phyloP scores from a whole-genome alignment of 2,888 invertebrate species.

The Polylopha cassiicola region DNA sequence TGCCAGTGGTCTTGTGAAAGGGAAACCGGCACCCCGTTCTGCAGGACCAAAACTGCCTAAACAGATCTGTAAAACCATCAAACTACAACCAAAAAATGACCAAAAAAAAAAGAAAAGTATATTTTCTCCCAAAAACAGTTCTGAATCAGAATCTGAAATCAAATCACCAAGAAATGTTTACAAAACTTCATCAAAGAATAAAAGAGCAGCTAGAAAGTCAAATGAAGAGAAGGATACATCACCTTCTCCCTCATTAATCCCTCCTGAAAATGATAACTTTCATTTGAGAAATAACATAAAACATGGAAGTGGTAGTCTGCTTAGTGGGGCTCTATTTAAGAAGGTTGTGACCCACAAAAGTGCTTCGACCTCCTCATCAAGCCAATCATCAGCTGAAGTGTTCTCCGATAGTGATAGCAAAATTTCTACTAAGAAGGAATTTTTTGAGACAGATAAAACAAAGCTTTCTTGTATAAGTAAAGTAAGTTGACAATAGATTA shows the following conservation, averaged over 20 bases:
- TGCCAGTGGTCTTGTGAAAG: constrained; percentile 79
- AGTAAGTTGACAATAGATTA: too few species aligned
- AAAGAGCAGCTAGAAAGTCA: constrained; percentile 55
- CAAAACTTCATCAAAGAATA: constrained; percentile 50
- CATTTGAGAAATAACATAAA: constrained; percentile 53
- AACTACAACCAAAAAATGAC: constrained; percentile 22
- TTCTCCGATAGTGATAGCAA: constrained; percentile 68
- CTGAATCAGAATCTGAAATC: constrained; percentile 65
- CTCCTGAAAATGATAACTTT: constrained; percentile 53
- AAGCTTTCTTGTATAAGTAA: constrained; percentile 50
- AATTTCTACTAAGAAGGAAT: constrained; percentile 51
- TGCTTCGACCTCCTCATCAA: constrained; percentile 64
- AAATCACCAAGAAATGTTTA: constrained; percentile 49
- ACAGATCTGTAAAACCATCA: constrained; percentile 37
- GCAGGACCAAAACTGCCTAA: constrained; percentile 66
- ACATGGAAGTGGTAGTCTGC: constrained; percentile 51
- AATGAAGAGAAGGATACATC: constrained; percentile 56
- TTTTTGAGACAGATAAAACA: constrained; percentile 53
- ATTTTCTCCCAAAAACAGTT: constrained; percentile 86
- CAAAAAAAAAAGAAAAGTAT: constrained; percentile 83
- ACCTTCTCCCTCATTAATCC: constrained; percentile 35
- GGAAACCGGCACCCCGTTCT: constrained; percentile 47
- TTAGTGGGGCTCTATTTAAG: constrained; percentile 64
- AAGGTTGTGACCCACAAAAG: constrained; percentile 59
- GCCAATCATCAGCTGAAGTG: constrained; percentile 66